Percentiles rank a stretch among this genome's conserved stretches.
phyloP scores from a whole-genome alignment of 1,140 invertebrate genomes.

The Chymomyza costata region DNA sequence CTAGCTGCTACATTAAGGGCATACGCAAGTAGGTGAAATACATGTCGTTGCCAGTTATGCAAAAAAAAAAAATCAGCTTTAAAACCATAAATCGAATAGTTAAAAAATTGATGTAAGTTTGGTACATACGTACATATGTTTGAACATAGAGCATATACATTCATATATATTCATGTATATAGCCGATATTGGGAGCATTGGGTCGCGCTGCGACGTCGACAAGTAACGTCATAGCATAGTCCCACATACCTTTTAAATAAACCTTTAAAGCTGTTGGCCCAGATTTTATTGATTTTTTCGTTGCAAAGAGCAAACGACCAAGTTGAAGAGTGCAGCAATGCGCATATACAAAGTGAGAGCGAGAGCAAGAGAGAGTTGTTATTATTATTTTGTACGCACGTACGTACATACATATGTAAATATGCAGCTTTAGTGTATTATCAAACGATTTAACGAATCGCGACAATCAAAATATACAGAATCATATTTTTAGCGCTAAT shows the following conservation, averaged over 20 bases:
- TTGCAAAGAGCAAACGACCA: conserved; percentile 35
- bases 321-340: conserved; percentile 11
- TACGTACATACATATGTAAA: too few relatives aligned
- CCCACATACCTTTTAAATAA: conserved; percentile 55
- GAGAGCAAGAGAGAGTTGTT: conserved; percentile 10
- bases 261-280: conserved; percentile 63
- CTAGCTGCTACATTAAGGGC: background rate
- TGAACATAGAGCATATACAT: background rate
- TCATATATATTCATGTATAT: background rate
- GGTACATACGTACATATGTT: background rate
- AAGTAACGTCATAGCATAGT: conserved; percentile 29
- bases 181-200: background rate
- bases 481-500: too few relatives aligned
- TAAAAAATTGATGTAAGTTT: background rate
- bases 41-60: background rate
- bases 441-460: too few relatives aligned
- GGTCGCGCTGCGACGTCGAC: background rate
- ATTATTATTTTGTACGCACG: too few relatives aligned
- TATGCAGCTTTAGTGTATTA: too few relatives aligned
- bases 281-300: conserved; percentile 63
- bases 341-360: background rate
- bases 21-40: background rate
- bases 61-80: background rate
- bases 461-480: too few relatives aligned
- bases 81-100: background rate